Base-by-base conservation (phyloP, 2,113 vertebrate genomes). In the Morphnarchus princeps region DNA sequence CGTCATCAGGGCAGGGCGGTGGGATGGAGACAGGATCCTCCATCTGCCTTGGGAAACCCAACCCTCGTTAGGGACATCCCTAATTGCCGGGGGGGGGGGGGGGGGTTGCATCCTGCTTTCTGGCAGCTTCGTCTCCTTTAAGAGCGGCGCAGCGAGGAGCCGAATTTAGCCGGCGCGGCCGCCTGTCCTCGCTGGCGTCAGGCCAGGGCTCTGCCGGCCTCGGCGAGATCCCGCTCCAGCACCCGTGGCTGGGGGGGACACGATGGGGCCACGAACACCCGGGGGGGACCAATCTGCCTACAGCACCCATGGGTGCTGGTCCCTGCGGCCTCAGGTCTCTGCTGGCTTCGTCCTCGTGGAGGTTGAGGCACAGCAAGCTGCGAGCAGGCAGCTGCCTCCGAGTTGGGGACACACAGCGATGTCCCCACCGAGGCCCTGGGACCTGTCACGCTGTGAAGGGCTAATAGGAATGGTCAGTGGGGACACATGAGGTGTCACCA, bases 131-230 rank as follows among this genome's bases (percentile, higher is more conserved):
- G 69, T 54, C 91, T 90, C 95, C 95, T 97, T 97, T 94, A 96
- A 97, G 97, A 96, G 91, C 49, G 3, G 36, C 17, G 10, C 45
- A 4, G 65, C 5, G 4, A 31, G 69, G 50, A 82, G 73, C 90
- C 31, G 10, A 78, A 74, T 87, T 55, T 72, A 93, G 43, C 94
- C 83, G 19, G 34, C 55, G 45, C 26, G 16, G 85, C 70, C 38
- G 54, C 86, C 69, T 55, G 92, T 95, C 95, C 94, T 63, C 31
- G 42, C 81, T 87, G 93, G 95, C 92, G 16, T 31, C 93, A 16
- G 6, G 77, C 93, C 96, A 92, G 83, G 92, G 82, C 92, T 74
- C 91, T 50, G 86, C 72, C 28, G 73, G 81, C 95, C 90, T 82
- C 92, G 31, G 82, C 59, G 24, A 93, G 77, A 93, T 92, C 95